Base-by-base conservation (phyloP, 2,888 invertebrate genomes). In the Ophion costatus region DNA sequence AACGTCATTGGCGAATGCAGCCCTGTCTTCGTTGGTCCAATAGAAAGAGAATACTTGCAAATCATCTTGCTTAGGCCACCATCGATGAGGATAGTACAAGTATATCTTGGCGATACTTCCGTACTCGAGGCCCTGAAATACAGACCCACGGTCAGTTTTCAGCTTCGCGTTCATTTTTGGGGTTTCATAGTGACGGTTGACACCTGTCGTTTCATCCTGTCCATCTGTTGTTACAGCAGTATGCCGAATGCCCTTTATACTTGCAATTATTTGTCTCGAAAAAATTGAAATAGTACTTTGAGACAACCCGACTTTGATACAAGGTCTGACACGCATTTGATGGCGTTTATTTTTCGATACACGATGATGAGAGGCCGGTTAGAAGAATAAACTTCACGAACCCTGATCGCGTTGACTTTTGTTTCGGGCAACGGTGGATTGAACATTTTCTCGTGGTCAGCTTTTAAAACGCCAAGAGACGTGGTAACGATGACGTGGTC, bases 81-180 rank as follows among this genome's bases (percentile, higher is more conserved):
- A 87, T 29, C 80, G 85, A 9, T 94, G 90, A 0, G 95, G 94
- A 91, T 96, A 97, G 61, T 95, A 94, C 0, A 97, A 88, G 71
- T 95, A 95, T 45, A 97, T 95, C 94, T 97, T 97, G 84, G 96
- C 95, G 0, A 96, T 95, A 0, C 95, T 95, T 0, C 97, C 97
- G 87, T 96, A 95, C 0, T 95, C 95, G 67, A 96, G 91, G n/a
- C 76, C n/a, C 77, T 85, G 61, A 51, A 84, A 80, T 22, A 63
- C 42, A n/a, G 45, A 9, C 0, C n/a, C 22, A n/a, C n/a, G 17
- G 7, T 71, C 20, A 10, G 24, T 38, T 71, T 42, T 1, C 66
- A 57, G 38, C n/a, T 1, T 0, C 29, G 29, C 29, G n/a, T 29
- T 29, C 29, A 29, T 29, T 29, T 42, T 64, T n/a, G 10, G 10